Evolutionary conservation across 2,888 invertebrate species (phyloP).

Genomic region (Pristionchus maxplancki): DNA sequence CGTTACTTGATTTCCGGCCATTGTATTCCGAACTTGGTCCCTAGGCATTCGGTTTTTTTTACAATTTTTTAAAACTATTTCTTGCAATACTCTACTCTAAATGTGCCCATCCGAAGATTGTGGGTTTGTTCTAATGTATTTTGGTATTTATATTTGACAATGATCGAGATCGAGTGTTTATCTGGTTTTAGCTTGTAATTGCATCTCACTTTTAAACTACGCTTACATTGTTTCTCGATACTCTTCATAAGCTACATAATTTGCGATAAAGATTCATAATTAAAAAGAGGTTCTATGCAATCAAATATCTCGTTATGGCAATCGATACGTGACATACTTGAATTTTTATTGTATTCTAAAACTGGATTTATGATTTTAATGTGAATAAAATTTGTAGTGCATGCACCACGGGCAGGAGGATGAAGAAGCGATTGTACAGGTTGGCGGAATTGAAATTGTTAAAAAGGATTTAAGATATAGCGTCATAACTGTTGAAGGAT

Average conservation of each 20-base stretch:
- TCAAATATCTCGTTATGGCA: background rate
- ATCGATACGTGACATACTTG: conserved; percentile 7
- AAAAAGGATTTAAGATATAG: no score
- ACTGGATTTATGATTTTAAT: background rate
- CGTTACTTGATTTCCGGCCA: no score
- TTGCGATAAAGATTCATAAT: background rate
- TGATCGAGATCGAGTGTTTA: no score
- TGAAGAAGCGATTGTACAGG: conserved; percentile 25
- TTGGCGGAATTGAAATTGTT: no score
- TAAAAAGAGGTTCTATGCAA: background rate
- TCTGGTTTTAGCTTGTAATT: background rate
- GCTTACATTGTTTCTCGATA: background rate
- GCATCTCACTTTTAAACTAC: background rate
- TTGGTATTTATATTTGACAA: no score
- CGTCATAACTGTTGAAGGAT: no score
- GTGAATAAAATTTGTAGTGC: background rate
- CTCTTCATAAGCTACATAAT: background rate
- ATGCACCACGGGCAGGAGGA: conserved; percentile 10
- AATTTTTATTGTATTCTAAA: background rate
- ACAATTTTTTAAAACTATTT: no score
- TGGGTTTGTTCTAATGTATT: no score
- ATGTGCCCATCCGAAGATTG: no score
- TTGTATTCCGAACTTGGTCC: no score
- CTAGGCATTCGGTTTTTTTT: no score
- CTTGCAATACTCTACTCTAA: no score